These are phyloP conservation scores for Brachionus asplanchnoidis DNA, from an alignment of 1,140 invertebrate species.

Conservation along the genomic window DNA sequence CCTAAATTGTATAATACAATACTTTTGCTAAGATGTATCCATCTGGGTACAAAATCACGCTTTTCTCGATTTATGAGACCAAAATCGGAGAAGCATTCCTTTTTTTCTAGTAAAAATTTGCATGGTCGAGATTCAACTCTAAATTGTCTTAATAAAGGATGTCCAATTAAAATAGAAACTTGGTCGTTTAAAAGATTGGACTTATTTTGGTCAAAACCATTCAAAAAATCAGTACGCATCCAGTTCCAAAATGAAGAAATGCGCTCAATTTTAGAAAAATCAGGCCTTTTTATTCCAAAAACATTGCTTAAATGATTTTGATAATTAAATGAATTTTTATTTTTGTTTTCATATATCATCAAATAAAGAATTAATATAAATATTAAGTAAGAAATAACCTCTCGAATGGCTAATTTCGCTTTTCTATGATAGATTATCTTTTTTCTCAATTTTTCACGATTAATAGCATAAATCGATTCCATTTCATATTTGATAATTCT, in stretches of 20 bases:
- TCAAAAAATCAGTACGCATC: background rate
- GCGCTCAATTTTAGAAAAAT: background rate
- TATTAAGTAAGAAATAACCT: slow-evolving; percentile 57
- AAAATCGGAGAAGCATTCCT: background rate
- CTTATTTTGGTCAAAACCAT: background rate
- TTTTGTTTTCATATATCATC: slow-evolving; percentile 57
- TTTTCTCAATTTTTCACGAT: slow-evolving; percentile 47
- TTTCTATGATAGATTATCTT: slow-evolving; percentile 56
- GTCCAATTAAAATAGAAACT: slow-evolving; percentile 61
- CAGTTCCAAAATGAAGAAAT: background rate
- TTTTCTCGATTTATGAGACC: background rate
- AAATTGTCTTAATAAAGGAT: slow-evolving; percentile 57
- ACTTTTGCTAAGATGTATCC: slow-evolving; percentile 46
- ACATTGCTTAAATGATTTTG: slow-evolving; percentile 55
- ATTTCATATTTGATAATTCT: background rate
- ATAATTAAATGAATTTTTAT: slow-evolving; percentile 54
- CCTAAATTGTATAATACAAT: background rate
- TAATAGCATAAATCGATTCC: background rate
- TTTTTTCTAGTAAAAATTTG: background rate
- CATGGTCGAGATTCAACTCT: background rate
- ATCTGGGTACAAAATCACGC: background rate
- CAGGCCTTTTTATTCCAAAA: slow-evolving; percentile 50
- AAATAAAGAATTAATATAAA: slow-evolving; percentile 59
- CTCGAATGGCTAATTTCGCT: slow-evolving; percentile 58
- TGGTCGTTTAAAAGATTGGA: slow-evolving; percentile 59